Evolutionary conservation across 2,888 invertebrate genomes (phyloP).

Genomic region (Athalia circularis): DNA sequence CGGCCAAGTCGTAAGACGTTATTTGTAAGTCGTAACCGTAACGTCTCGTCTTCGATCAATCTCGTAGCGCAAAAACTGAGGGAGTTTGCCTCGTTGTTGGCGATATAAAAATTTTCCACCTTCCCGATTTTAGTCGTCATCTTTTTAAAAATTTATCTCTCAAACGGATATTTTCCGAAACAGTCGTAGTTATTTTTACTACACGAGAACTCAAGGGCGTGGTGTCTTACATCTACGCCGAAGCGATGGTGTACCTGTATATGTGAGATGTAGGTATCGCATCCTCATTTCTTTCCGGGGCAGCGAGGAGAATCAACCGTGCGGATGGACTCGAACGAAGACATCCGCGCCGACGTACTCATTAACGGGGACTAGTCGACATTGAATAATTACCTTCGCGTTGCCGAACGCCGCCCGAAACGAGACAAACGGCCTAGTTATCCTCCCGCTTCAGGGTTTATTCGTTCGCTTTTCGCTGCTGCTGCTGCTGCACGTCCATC

Average conservation of each 20-base stretch:
- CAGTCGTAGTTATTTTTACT: too few relatives aligned
- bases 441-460: constrained; percentile 55
- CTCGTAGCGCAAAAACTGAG: too few relatives aligned
- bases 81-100: constrained; percentile 32
- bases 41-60: too few relatives aligned
- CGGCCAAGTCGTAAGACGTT: too few relatives aligned
- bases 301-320: background rate
- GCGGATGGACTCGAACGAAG: background rate
- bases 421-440: constrained; percentile 62
- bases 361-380: constrained; percentile 6
- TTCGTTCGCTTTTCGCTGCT: constrained; percentile 54
- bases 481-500: background rate
- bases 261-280: too few relatives aligned
- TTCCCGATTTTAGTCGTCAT: too few relatives aligned
- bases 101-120: constrained; percentile 26
- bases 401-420: constrained; percentile 35
- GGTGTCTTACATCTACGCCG: too few relatives aligned
- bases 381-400: constrained; percentile 7
- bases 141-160: too few relatives aligned
- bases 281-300: too few relatives aligned
- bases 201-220: too few relatives aligned
- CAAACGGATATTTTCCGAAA: too few relatives aligned
- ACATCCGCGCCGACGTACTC: constrained; percentile 5
- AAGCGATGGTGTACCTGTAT: too few relatives aligned
- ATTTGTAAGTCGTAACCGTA: background rate